Base-by-base conservation (phyloP, 2,113 vertebrate genomes). In the Typhlomys cinereus region DNA sequence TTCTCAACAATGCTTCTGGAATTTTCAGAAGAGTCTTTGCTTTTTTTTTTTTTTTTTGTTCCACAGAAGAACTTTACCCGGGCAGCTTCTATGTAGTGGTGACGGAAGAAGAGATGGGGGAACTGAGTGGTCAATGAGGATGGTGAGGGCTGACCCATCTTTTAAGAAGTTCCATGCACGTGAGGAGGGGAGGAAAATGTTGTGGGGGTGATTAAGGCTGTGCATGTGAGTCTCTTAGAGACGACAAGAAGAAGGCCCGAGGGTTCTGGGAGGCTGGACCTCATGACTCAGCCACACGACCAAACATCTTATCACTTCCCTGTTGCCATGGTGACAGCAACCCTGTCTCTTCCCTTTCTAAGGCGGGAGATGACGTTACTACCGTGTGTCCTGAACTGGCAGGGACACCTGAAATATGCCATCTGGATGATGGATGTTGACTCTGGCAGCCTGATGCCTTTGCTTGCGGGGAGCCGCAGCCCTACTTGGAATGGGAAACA, bases 141-240 rank as follows among this genome's bases (percentile, higher is more conserved):
- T 7, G 21, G n/a, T 20, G 46, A n/a, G 36, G 20, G 62, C 0
- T 29, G 27, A 50, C 34, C 0, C 0, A 31, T 36, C 41, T 39
- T 71, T n/a, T 52, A 7, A 64, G 81, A 46, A 75, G 29, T 36
- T 10, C 17, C 31, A 31, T 13, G n/a, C n/a, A n/a, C n/a, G n/a
- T n/a, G 23, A 81, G 57, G 27, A 34, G 62, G 54, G 69, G 48
- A 48, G 39, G 23, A 5, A 81, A 23, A 17, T 41, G 18, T 39
- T 46, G 18, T 2, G 11, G 23, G 36, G 84, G 23, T 1, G n/a
- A 76, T 4, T 12, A 5, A 23, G 21, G 48, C 31, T 27, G 25
- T 25, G 2, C 3, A 0, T 7, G 52, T 29, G 66, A 54, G 79
- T 69, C 66, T 27, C 62, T 34, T 50, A 29, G 5, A 57, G 62